These are phyloP conservation scores for Selene dorsalis DNA, from an alignment of 2,797 vertebrate genomes.

Conservation along the genomic window DNA sequence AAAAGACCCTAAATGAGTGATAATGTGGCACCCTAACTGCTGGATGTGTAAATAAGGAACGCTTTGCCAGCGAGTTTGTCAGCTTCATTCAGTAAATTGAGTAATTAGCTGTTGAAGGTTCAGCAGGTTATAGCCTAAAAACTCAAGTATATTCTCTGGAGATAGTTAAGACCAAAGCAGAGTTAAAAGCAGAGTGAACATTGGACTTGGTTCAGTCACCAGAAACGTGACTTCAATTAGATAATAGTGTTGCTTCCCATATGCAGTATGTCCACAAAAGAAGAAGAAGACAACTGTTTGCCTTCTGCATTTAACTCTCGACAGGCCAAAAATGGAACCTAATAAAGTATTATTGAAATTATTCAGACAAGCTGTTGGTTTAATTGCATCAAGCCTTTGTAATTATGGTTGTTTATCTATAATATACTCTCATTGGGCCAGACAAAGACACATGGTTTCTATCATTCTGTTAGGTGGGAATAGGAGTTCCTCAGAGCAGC, in stretches of 20 bases:
- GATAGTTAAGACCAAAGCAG: constrained; percentile 7
- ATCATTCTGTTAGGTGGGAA: constrained; percentile 23
- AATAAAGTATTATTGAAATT: background rate
- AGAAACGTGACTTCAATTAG: background rate
- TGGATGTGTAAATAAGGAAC: background rate
- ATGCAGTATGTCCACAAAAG: background rate
- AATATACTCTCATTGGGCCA: background rate
- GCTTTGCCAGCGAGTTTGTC: background rate
- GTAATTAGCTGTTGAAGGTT: background rate
- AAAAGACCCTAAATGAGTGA: background rate
- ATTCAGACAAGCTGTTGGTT: background rate
- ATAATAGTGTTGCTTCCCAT: background rate
- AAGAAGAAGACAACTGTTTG: background rate
- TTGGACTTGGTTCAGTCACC: background rate
- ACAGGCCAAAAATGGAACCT: too few relatives aligned
- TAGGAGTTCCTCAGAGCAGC: constrained; percentile 32
- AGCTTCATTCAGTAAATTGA: background rate
- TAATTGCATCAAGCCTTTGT: background rate
- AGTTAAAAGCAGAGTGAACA: background rate
- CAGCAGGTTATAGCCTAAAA: background rate
- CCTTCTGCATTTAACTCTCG: too few relatives aligned
- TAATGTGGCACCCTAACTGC: background rate
- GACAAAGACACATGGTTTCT: background rate
- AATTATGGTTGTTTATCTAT: background rate
- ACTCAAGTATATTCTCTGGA: constrained; percentile 7